phyloP scores from a whole-genome alignment of 35 echinoderm and acorn worm species.

The Chiridota heheva region DNA sequence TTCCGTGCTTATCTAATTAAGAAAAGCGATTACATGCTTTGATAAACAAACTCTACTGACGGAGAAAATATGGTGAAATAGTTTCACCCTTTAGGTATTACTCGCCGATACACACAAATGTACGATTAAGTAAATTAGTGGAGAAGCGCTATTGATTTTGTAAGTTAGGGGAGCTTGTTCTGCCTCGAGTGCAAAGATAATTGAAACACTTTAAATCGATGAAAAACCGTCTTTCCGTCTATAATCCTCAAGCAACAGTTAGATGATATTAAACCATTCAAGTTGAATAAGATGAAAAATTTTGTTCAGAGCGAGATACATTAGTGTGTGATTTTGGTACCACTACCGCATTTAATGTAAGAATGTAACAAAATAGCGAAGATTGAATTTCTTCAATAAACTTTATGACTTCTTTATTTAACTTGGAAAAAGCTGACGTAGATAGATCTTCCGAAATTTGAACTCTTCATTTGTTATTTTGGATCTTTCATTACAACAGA shows the following conservation, averaged over 20 bases:
- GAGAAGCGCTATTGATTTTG: slow-evolving; percentile 53
- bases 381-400: too few species aligned
- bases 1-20: slow-evolving; percentile 58
- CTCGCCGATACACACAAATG: slow-evolving; percentile 14
- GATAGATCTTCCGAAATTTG: too few species aligned
- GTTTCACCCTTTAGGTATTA: slow-evolving; percentile 37
- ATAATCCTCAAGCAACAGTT: slow-evolving; percentile 44
- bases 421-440: too few species aligned
- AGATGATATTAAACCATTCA: slow-evolving; percentile 42
- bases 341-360: slow-evolving; percentile 18
- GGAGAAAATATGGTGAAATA: slow-evolving; percentile 35
- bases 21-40: slow-evolving; percentile 47
- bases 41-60: slow-evolving; percentile 32
- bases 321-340: slow-evolving; percentile 43
- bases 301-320: slow-evolving; percentile 20
- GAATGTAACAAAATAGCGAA: too few species aligned
- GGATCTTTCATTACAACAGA: too few species aligned
- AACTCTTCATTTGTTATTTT: too few species aligned
- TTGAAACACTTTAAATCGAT: slow-evolving; percentile 56
- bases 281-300: slow-evolving; percentile 21
- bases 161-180: slow-evolving; percentile 49
- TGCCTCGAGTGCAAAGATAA: slow-evolving; percentile 33
- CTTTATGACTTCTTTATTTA: too few species aligned
- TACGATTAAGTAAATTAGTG: slow-evolving; percentile 47
- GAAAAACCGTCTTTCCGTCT: slow-evolving; percentile 40